phyloP scores from a whole-genome alignment of 2,113 vertebrate genomes.

The Anas platyrhynchos region DNA sequence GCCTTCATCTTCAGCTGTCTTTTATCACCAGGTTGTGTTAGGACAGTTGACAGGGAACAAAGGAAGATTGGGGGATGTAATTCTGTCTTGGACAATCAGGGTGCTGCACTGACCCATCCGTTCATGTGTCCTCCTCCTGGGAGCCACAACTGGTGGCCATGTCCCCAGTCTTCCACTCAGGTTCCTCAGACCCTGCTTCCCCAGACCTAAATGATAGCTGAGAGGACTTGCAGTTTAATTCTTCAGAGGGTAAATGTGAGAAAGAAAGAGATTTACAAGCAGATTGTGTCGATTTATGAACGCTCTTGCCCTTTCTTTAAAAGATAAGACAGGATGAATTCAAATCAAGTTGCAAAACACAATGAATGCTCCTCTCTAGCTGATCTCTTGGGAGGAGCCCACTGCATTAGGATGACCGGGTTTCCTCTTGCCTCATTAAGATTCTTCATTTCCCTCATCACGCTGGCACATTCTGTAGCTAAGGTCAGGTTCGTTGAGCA shows the following conservation, averaged over 20 bases:
- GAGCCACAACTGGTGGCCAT: background rate
- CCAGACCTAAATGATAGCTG: background rate
- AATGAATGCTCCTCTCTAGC: background rate
- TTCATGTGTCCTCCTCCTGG: background rate
- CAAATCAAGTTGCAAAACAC: background rate
- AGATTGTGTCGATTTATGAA: background rate
- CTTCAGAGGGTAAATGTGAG: background rate
- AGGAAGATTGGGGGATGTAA: background rate
- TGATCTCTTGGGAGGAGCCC: background rate
- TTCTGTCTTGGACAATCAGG: background rate
- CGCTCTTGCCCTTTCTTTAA: background rate
- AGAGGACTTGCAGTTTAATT: background rate
- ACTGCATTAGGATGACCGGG: background rate
- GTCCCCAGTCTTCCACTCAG: background rate
- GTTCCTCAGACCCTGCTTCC: background rate
- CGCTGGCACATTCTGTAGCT: conserved; percentile 33
- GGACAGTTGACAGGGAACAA: background rate
- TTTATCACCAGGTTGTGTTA: background rate
- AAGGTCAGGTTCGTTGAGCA: background rate
- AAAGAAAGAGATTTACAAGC: background rate
- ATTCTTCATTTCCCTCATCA: conserved; percentile 42
- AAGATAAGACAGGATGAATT: background rate
- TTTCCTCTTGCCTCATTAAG: conserved; percentile 33
- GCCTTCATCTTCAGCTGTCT: background rate
- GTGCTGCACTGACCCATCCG: background rate